Evolutionary conservation across 2,113 vertebrate species (phyloP).

Genomic region (Cynopterus brachyotis): DNA sequence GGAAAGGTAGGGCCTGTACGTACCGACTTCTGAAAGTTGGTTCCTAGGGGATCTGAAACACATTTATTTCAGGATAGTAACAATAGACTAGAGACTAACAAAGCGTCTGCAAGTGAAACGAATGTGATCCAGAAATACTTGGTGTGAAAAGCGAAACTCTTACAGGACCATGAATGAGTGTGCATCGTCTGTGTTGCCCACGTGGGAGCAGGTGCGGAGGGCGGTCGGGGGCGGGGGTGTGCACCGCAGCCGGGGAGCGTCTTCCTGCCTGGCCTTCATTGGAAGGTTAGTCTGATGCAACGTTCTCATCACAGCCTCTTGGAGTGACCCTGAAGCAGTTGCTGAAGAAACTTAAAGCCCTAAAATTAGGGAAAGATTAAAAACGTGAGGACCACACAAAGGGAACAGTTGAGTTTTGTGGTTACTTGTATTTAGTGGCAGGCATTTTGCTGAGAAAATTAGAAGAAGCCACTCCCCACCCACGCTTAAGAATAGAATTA

Average conservation of each 20-base stretch:
- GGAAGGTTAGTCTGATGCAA: neutral
- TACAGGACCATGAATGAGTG: neutral
- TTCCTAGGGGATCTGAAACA: neutral
- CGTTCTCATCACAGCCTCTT: neutral
- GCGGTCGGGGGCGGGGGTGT: too few relatives aligned
- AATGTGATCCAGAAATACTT: neutral
- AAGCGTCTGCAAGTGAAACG: neutral
- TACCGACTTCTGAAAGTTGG: neutral
- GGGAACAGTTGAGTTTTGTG: slow-evolving; percentile 3
- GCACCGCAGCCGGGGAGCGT: too few relatives aligned
- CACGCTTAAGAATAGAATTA: slow-evolving; percentile 45
- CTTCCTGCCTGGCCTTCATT: neutral
- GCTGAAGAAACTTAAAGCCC: neutral
- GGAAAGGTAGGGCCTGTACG: neutral
- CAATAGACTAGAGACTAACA: neutral
- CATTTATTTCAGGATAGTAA: slow-evolving; percentile 15
- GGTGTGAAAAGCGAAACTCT: neutral
- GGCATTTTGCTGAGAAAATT: slow-evolving; percentile 6
- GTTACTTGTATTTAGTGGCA: slow-evolving; percentile 23
- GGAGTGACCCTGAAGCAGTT: neutral
- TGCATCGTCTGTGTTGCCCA: neutral
- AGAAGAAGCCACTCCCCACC: neutral
- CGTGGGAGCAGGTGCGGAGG: neutral
- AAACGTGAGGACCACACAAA: slow-evolving; percentile 58
- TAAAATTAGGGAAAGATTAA: slow-evolving; percentile 54